Base-by-base conservation (phyloP, 2,113 vertebrate genomes). In the Himantopus leucocephalus region DNA sequence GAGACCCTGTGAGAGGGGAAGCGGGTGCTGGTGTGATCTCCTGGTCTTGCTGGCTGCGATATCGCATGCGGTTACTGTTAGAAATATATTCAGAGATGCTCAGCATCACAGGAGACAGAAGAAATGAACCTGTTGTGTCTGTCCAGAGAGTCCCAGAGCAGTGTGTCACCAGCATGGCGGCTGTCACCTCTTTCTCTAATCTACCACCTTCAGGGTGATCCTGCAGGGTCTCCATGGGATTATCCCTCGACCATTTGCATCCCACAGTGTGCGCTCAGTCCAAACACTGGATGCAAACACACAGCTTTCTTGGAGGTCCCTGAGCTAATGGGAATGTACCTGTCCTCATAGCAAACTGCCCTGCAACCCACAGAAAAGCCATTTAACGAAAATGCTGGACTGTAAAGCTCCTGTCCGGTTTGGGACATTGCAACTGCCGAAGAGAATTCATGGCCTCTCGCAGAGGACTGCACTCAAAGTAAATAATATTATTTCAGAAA, bases 401-500 rank as follows among this genome's bases (percentile, higher is more conserved):
- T 90, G 66, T 66, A 87, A 93, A 85, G 67, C 64, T 97, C 64
- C 68, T 84, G 83, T 94, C 94, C 86, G 58, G 19, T 75, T 35
- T 52, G 62, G 82, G 75, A 88, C 60, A 6, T 71, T 91, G 92
- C 91, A 89, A 87, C 29, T 87, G 94, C 91, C 89, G 89, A 55
- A 64, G 45, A 91, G 90, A 94, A 94, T 64, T 37, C 48, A 3
- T 21, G 84, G 91, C 56, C 68, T 89, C 74, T 96, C 1, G 0
- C 47, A 67, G 50, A 92, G 41, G 34, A 30, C 75, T 74, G 56
- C 11, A 24, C 83, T 96, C 84, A 37, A 78, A 78, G 90, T 75
- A 96, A 93, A 88, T 93, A 90, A 90, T 94, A 88, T 96, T 95
- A 84, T 90, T 77, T 85, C 59, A 95, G 88, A 92, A 94, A 97